Evolutionary conservation across 2,888 invertebrate genomes (phyloP), one percentile per base, ranked within the genome.

Genomic region (Eupithecia pulchellata): DNA sequence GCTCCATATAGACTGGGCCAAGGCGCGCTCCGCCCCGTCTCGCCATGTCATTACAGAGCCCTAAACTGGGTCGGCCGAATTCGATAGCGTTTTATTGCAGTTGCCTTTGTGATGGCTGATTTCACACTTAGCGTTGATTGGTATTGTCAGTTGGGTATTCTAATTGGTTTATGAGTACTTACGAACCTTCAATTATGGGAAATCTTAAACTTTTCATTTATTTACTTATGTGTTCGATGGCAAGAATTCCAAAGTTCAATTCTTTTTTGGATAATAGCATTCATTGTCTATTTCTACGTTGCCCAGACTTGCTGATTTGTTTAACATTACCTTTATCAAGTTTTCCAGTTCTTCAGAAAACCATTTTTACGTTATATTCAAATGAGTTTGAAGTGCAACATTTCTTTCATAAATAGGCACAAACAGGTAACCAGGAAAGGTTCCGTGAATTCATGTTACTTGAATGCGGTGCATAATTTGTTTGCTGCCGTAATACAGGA

Each of bases 21-120:
- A 88, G 87, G 87, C 70, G 52, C 55, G 73, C 84, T 80, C 85
- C 88, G 83, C 86, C 88, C 84, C 57, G 89, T 87, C 89, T 86
- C 80, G 83, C 72, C 81, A 72, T 71, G 78, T 80, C 81, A 82
- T 84, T 82, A 83, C 81, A 81, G 80, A 72, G 76, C 81, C 84
- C 82, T 82, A 78, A 89, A 82, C 80, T 86, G 81, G 88, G 88
- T 86, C 87, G 80, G 62, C 61, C 75, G 62, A 75, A 77, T 69
- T 75, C 66, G 62, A 76, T 73, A 63, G 57, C 63, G 64, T 66
- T 71, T 71, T 68, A 69, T 72, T 71, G 66, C 66, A 64, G 39
- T 55, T 47, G 62, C 36, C 39, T 55, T 63, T 57, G 62, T 58
- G 55, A 55, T 11, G 34, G 25, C 32, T 55, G 55, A 62, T 63